Base-by-base conservation (phyloP, 2,113 vertebrate species). In the Columba janthina region DNA sequence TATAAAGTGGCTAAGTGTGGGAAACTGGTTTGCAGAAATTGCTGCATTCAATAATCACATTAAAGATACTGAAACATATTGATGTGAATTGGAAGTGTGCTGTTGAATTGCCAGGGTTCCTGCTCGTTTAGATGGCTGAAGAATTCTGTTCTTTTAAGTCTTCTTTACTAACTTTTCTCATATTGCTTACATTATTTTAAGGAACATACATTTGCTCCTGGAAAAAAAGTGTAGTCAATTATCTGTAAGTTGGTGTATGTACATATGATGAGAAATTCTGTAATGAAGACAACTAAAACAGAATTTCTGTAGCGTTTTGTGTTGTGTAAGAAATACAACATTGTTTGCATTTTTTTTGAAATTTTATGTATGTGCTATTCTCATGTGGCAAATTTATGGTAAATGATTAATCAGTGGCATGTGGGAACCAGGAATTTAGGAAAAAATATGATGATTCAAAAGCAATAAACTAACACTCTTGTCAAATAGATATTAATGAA, bases 1-100 rank as follows among this genome's bases (percentile, higher is more conserved):
- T 83, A 22, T 51, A n/a, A 85, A 93, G 61, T 71, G 22, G 11
- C 40, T 8, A 32, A 72, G 17, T 38, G 3, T 15, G 56, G 74
- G 81, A 83, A 88, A 73, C 31, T 83, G 42, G 36, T 86, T 94
- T 77, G 58, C 58, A 88, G 75, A 88, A 95, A 94, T 94, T 57
- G 65, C 79, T 93, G 51, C 34, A 60, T 80, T 80, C 71, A 79
- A 11, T 93, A 81, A 85, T 90, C 54, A 38, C 12, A 6, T 83
- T 42, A 56, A 75, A 83, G 28, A 54, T 57, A 65, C 34, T 53
- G 78, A 69, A 91, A 69, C 34, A 7, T 53, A 28, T 46, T 61
- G 58, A 40, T 66, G 69, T 32, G 56, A 31, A 51, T 29, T 94
- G 67, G 29, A 82, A 84, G 11, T 69, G 40, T 76, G 53, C 65